These are phyloP conservation scores for Drosophila mimetica DNA, from an alignment of 2,888 invertebrate genomes.

Conservation along the genomic window DNA sequence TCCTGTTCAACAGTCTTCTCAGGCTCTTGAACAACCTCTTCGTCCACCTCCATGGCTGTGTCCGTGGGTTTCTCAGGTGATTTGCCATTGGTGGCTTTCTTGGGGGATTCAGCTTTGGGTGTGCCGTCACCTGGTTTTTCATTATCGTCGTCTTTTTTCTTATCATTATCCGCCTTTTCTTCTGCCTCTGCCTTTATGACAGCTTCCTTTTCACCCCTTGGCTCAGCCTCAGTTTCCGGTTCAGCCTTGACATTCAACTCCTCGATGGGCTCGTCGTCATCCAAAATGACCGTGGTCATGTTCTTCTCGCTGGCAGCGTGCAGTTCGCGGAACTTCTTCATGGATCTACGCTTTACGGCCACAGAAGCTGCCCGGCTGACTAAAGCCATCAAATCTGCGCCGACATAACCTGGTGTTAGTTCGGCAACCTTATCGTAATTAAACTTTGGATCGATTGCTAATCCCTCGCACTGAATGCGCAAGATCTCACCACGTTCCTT, in stretches of 20 bases:
- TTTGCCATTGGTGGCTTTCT: no score
- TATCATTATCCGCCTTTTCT: neutral
- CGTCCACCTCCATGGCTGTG: conserved; percentile 44
- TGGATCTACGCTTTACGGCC: conserved; percentile 89
- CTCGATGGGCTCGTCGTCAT: conserved; percentile 76
- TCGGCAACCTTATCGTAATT: conserved; percentile 90
- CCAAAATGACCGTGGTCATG: conserved; percentile 82
- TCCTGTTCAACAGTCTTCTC: no score
- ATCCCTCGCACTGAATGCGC: conserved; percentile 88
- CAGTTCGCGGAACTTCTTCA: conserved; percentile 79
- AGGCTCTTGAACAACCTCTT: neutral
- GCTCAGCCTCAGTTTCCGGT: conserved; percentile 21
- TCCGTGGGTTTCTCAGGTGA: neutral
- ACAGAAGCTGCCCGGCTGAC: conserved; percentile 94
- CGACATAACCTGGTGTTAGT: conserved; percentile 97
- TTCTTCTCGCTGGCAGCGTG: conserved; percentile 77
- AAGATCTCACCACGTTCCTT: conserved; percentile 92
- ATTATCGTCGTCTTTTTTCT: neutral
- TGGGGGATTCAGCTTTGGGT: neutral
- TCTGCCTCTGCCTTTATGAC: neutral
- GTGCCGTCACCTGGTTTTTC: neutral
- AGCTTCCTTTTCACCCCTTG: conserved; percentile 5
- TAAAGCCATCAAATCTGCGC: conserved; percentile 95
- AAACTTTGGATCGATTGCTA: conserved; percentile 89
- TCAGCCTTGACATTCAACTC: conserved; percentile 47